These are phyloP conservation scores for Thalassoma bifasciatum DNA, from an alignment of 2,113 vertebrate genomes.

Conservation along the genomic window DNA sequence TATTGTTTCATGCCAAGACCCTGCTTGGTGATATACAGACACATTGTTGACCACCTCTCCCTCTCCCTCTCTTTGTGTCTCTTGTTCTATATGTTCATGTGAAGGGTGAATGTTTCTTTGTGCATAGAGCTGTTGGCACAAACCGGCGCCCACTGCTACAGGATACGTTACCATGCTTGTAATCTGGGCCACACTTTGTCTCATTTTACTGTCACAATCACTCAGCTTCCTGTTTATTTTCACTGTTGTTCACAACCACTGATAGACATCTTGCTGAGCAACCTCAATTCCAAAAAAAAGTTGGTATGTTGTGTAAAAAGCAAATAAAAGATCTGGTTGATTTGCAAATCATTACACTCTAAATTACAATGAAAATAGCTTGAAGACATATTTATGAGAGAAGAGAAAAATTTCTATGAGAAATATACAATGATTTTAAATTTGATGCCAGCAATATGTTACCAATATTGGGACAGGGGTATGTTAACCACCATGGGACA, in stretches of 20 bases:
- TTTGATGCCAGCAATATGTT: too few relatives aligned
- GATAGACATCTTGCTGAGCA: background rate
- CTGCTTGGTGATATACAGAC: conserved; percentile 51
- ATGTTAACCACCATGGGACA: too few relatives aligned
- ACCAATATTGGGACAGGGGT: too few relatives aligned
- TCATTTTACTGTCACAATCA: conserved; percentile 7
- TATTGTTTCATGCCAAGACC: conserved; percentile 59
- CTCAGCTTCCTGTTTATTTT: conserved; percentile 37
- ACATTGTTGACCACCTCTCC: conserved; percentile 42
- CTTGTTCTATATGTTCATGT: conserved; percentile 49
- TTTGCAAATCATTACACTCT: too few relatives aligned
- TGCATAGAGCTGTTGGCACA: conserved; percentile 49
- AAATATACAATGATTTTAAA: too few relatives aligned
- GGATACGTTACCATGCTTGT: conserved; percentile 20
- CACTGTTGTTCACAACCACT: background rate
- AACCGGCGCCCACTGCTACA: conserved; percentile 44
- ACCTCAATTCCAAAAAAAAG: too few relatives aligned
- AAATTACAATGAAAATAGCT: too few relatives aligned
- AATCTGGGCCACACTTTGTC: conserved; percentile 18
- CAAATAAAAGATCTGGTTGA: too few relatives aligned
- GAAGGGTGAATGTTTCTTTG: conserved; percentile 62
- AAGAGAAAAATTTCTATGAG: too few relatives aligned
- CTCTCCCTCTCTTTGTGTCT: conserved; percentile 44
- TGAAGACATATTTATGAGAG: too few relatives aligned
- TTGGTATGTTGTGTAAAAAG: too few relatives aligned